Percentiles rank a stretch among this genome's conserved stretches.
phyloP scores from a whole-genome alignment of 2,888 invertebrate genomes.

The Chesias legatella region DNA sequence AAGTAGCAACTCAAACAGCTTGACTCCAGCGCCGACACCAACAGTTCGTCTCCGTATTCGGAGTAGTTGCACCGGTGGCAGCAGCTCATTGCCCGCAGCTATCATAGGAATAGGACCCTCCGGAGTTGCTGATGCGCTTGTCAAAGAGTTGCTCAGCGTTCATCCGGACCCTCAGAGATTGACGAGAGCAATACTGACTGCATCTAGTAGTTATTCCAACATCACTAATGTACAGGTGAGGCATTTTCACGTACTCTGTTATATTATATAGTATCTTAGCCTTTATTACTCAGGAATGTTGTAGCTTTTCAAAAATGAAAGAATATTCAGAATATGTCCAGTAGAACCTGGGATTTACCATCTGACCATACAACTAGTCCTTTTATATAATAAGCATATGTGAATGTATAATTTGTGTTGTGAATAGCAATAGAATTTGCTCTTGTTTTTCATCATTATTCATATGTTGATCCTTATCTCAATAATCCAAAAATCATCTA shows the following conservation, averaged over 20 bases:
- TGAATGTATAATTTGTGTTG: too few species aligned
- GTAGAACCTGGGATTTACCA: too few species aligned
- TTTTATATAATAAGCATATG: too few species aligned
- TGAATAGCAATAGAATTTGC: too few species aligned
- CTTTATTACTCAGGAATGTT: too few species aligned
- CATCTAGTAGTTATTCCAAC: constrained; percentile 75
- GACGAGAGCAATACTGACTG: constrained; percentile 74
- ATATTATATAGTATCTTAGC: too few species aligned
- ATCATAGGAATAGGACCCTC: constrained; percentile 59
- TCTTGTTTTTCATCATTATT: too few species aligned
- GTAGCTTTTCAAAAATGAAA: too few species aligned
- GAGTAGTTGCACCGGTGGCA: constrained; percentile 65
- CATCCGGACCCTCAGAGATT: constrained; percentile 76
- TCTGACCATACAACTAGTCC: too few species aligned
- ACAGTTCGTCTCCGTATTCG: constrained; percentile 55
- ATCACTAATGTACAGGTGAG: constrained; percentile 66
- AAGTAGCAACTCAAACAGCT: constrained; percentile 50
- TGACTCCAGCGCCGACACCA: constrained; percentile 47
- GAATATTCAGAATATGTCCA: too few species aligned
- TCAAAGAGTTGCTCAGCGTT: constrained; percentile 67
- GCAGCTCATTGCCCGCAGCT: constrained; percentile 49
- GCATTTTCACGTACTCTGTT: neutral
- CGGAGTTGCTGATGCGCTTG: constrained; percentile 62
- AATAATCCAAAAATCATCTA: too few species aligned
- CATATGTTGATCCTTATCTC: too few species aligned